phyloP scores from a whole-genome alignment of 2,113 vertebrate genomes.

The Scomber japonicus region DNA sequence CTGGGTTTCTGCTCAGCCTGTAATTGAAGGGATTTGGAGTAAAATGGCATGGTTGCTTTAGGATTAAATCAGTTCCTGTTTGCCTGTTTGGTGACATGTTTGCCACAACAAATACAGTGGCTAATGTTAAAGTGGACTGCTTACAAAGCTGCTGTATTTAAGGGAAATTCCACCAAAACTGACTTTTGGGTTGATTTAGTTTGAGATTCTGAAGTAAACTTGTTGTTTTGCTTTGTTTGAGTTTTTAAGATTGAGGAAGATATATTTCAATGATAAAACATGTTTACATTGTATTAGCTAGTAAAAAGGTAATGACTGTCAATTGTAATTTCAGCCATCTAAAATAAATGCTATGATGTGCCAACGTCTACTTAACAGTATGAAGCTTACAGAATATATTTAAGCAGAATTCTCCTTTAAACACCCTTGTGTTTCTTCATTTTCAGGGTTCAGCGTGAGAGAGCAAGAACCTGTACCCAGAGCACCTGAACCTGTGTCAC shows the following conservation, averaged over 20 bases:
- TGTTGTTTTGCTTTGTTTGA: conserved; percentile 6
- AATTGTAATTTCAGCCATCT: not conserved
- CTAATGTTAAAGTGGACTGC: conserved; percentile 26
- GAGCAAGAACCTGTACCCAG: conserved; percentile 85
- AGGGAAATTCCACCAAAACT: conserved; percentile 25
- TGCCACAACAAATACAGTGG: conserved; percentile 42
- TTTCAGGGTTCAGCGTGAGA: conserved; percentile 86
- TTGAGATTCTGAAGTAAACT: not conserved
- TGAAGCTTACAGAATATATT: not conserved
- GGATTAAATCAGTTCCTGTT: conserved; percentile 50
- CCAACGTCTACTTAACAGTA: not conserved
- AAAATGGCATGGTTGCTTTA: conserved; percentile 48
- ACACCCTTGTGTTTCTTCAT: conserved; percentile 42
- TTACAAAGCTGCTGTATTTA: not conserved
- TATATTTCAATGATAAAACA: not conserved
- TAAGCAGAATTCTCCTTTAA: not conserved
- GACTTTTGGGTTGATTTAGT: not conserved
- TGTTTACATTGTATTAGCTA: not conserved
- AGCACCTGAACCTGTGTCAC: conserved; percentile 82
- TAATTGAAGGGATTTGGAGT: conserved; percentile 66
- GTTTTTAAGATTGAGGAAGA: not conserved
- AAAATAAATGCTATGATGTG: no score
- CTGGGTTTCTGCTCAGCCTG: conserved; percentile 63
- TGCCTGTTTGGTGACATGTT: conserved; percentile 43
- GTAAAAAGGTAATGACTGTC: not conserved